Conservation (phyloP, 2,113 vertebrate genomes). For the Rhynchomys soricoides region DNA sequence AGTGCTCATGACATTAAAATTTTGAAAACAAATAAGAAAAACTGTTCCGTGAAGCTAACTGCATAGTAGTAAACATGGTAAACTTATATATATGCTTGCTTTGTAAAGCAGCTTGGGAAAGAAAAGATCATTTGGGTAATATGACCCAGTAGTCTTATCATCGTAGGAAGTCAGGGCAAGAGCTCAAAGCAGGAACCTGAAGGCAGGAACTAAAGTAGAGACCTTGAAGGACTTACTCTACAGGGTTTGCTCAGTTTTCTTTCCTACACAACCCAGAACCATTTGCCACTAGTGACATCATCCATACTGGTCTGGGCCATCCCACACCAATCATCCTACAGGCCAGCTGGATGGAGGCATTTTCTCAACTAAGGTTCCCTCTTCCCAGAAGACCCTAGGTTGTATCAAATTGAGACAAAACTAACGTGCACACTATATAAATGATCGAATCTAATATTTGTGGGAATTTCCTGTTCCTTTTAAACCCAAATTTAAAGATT, state of each 20-base stretch:
- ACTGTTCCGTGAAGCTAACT: background rate
- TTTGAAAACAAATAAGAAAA: background rate
- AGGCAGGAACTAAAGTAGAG: background rate
- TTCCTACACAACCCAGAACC: too few species aligned
- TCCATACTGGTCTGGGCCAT: background rate
- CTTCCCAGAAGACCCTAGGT: background rate
- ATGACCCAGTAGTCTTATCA: background rate
- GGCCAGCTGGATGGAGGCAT: background rate
- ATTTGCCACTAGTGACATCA: background rate
- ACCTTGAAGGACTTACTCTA: background rate
- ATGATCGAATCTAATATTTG: background rate
- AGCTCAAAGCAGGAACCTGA: background rate
- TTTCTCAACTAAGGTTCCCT: background rate
- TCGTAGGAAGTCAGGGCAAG: background rate
- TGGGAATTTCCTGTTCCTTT: background rate
- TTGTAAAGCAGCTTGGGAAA: background rate
- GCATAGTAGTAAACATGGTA: too few species aligned
- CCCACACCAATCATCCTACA: background rate
- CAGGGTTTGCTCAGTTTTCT: background rate
- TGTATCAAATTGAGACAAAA: background rate
- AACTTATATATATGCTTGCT: background rate
- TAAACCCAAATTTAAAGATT: background rate
- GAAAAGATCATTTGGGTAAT: background rate
- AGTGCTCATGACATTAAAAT: conserved; percentile 9
- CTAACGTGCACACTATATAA: background rate